phyloP scores from a whole-genome alignment of 35 echinoderm and acorn worm species.

The Apostichopus californicus region DNA sequence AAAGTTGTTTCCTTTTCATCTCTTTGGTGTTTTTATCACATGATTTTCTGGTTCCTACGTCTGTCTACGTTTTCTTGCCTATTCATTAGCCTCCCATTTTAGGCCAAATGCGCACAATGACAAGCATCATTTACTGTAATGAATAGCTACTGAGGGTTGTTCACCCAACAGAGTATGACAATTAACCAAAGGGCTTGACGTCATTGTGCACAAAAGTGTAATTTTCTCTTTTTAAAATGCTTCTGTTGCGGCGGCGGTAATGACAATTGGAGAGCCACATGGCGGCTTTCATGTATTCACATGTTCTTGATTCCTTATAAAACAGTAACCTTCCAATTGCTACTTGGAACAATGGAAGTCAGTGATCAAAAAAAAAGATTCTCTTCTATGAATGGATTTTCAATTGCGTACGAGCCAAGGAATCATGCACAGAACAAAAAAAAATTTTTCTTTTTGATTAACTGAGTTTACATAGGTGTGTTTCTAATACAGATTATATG shows the following conservation, averaged over 20 bases:
- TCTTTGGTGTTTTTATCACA: neutral
- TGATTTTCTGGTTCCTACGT: neutral
- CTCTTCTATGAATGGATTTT: too few species aligned
- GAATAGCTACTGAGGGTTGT: conserved; percentile 8
- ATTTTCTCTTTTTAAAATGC: neutral
- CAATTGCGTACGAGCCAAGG: too few species aligned
- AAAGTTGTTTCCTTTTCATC: neutral
- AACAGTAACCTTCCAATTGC: too few species aligned
- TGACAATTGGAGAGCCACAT: too few species aligned
- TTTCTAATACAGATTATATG: too few species aligned
- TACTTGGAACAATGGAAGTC: too few species aligned
- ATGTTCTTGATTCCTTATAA: too few species aligned
- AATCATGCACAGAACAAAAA: too few species aligned
- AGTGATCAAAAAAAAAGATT: too few species aligned
- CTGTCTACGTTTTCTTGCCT: neutral
- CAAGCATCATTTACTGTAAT: conserved; percentile 10
- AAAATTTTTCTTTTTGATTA: too few species aligned
- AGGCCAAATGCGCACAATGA: neutral
- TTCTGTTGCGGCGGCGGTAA: neutral
- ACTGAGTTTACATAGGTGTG: too few species aligned
- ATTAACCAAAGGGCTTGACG: conserved; percentile 5
- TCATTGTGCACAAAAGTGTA: neutral
- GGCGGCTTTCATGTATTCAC: too few species aligned
- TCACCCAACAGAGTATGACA: conserved; percentile 2
- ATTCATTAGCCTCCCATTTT: neutral